phyloP scores from a whole-genome alignment of 1,140 invertebrate species.

The Mya arenaria region DNA sequence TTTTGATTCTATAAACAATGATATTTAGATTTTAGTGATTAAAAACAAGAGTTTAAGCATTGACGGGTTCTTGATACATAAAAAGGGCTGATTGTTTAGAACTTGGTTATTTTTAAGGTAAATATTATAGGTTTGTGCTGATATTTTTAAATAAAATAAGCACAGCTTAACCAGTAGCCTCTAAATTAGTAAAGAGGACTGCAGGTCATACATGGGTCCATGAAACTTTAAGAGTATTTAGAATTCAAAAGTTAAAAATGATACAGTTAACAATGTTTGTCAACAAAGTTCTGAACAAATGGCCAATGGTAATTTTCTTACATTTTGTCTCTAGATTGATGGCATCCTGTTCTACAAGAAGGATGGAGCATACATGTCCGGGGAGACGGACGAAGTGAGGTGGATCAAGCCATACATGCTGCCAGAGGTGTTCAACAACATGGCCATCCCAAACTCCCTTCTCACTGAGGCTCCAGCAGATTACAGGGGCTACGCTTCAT shows the following conservation, averaged over 20 bases:
- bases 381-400: constrained; percentile 44
- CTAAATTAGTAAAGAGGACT: not conserved
- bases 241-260: too few relatives aligned
- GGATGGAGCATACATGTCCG: constrained; percentile 46
- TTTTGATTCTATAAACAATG: too few relatives aligned
- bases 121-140: too few relatives aligned
- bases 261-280: not conserved
- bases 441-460: constrained; percentile 31
- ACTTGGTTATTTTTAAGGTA: too few relatives aligned
- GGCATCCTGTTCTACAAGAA: constrained; percentile 62
- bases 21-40: too few relatives aligned
- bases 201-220: not conserved
- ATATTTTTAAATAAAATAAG: too few relatives aligned
- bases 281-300: not conserved
- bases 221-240: not conserved
- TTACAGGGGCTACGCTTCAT: constrained; percentile 45
- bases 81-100: too few relatives aligned
- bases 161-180: too few relatives aligned
- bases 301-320: not conserved
- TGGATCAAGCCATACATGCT: constrained; percentile 65
- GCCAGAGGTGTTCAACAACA: constrained; percentile 49
- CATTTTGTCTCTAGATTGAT: constrained; percentile 55
- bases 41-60: too few relatives aligned
- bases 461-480: constrained; percentile 43
- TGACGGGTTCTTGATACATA: too few relatives aligned